Evolutionary conservation across 2,888 invertebrate genomes (phyloP).

Genomic region (Acleris emargana): DNA sequence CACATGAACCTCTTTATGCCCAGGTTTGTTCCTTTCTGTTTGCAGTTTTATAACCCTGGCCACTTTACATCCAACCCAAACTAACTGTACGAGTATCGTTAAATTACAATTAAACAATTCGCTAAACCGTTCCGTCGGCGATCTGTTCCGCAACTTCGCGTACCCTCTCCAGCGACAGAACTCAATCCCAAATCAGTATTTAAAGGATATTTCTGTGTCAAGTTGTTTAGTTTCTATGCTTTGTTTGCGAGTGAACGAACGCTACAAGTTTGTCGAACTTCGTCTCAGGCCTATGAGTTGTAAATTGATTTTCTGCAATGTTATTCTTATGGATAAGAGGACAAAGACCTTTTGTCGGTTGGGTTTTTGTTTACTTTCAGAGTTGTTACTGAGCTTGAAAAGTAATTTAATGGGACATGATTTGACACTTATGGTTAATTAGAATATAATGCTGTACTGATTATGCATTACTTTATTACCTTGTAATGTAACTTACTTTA

Average conservation of each 20-base stretch:
- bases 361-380: not conserved
- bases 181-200: slow-evolving; percentile 11
- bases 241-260: slow-evolving; percentile 20
- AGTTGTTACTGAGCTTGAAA: too few species aligned
- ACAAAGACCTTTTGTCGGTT: not conserved
- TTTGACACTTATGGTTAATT: too few species aligned
- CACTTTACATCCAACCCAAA: too few species aligned
- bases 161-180: not conserved
- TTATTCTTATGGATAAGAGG: slow-evolving; percentile 11
- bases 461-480: too few species aligned
- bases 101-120: not conserved
- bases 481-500: too few species aligned
- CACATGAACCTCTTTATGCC: too few species aligned
- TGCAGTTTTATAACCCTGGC: too few species aligned
- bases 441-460: too few species aligned
- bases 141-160: not conserved
- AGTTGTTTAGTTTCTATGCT: slow-evolving; percentile 21
- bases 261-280: slow-evolving; percentile 8
- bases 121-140: not conserved
- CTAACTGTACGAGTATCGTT: too few species aligned
- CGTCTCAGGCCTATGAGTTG: slow-evolving; percentile 2
- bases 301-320: slow-evolving; percentile 13
- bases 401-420: too few species aligned
- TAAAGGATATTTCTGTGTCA: slow-evolving; percentile 21
- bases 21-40: too few species aligned